These are phyloP conservation scores for Enteromius radiatus DNA, from an alignment of 2,797 vertebrate genomes.

Conservation along the genomic window DNA sequence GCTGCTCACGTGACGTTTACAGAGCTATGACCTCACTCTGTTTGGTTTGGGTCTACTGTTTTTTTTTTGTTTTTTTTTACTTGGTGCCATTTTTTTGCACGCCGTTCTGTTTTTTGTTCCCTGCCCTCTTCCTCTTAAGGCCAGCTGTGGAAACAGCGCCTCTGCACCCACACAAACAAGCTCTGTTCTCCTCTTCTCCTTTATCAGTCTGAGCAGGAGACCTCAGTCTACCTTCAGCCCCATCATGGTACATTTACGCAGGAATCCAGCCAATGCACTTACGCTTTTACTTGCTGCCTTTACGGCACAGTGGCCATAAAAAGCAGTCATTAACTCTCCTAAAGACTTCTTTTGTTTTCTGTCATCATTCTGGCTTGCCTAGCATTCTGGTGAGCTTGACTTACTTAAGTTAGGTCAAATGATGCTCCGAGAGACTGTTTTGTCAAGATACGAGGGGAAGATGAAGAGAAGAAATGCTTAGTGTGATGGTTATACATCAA, in stretches of 20 bases:
- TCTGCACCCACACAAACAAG: constrained; percentile 56
- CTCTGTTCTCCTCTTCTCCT: constrained; percentile 60
- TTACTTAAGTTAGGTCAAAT: constrained; percentile 10
- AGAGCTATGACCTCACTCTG: constrained; percentile 37
- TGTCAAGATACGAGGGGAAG: constrained; percentile 19
- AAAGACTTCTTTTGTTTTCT: constrained; percentile 40
- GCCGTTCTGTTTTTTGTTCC: constrained; percentile 55
- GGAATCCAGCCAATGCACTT: constrained; percentile 46
- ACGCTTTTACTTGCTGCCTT: constrained; percentile 32
- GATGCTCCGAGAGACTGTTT: constrained; percentile 8
- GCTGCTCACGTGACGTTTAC: constrained; percentile 3
- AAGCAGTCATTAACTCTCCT: constrained; percentile 28
- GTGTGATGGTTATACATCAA: not conserved
- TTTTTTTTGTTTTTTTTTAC: not conserved
- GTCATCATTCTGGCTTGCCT: constrained; percentile 28
- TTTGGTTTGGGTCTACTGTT: constrained; percentile 38
- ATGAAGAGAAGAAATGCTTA: not conserved
- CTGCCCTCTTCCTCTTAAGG: constrained; percentile 53
- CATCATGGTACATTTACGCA: constrained; percentile 49
- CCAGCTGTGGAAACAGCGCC: constrained; percentile 67
- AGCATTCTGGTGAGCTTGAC: constrained; percentile 1
- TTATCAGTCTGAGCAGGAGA: constrained; percentile 60
- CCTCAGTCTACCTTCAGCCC: constrained; percentile 20
- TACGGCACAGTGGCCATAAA: constrained; percentile 25
- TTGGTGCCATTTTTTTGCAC: constrained; percentile 31